phyloP scores from a whole-genome alignment of 2,888 invertebrate genomes.

The Philereme vetulata region DNA sequence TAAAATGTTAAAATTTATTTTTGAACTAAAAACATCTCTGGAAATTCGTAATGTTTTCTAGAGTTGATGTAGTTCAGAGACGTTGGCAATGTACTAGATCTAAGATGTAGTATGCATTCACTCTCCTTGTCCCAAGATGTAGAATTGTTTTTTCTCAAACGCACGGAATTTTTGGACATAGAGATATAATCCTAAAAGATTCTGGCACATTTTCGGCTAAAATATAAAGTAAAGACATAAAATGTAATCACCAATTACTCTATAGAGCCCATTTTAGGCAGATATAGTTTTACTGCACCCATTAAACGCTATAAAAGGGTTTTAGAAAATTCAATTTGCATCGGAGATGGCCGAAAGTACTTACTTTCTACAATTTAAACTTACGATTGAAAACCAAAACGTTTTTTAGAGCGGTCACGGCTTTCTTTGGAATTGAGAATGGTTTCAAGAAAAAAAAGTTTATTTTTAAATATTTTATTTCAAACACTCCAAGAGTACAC shows the following conservation, averaged over 20 bases:
- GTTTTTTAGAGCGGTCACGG: slow-evolving; percentile 5
- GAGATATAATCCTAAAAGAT: not conserved
- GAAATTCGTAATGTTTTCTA: too few species aligned
- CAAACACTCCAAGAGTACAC: too few species aligned
- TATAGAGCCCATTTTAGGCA: slow-evolving; percentile 11
- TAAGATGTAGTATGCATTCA: too few species aligned
- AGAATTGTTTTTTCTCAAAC: too few species aligned
- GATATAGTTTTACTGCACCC: slow-evolving; percentile 21
- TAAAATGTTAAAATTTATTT: too few species aligned
- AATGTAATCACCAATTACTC: slow-evolving; percentile 14
- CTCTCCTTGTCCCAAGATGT: too few species aligned
- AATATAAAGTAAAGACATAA: slow-evolving; percentile 6
- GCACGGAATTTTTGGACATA: too few species aligned
- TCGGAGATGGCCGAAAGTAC: slow-evolving; percentile 18
- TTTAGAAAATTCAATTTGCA: slow-evolving; percentile 29
- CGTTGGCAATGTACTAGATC: too few species aligned
- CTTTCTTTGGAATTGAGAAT: not conserved
- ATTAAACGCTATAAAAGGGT: slow-evolving; percentile 27
- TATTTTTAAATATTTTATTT: not conserved
- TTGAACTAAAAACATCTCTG: too few species aligned
- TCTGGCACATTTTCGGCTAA: not conserved
- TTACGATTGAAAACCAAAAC: slow-evolving; percentile 15
- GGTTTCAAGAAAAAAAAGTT: not conserved
- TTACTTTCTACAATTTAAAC: slow-evolving; percentile 23
- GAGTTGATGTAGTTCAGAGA: too few species aligned